Base-by-base conservation (phyloP, 2,888 invertebrate genomes). In the Cantharis rustica region DNA sequence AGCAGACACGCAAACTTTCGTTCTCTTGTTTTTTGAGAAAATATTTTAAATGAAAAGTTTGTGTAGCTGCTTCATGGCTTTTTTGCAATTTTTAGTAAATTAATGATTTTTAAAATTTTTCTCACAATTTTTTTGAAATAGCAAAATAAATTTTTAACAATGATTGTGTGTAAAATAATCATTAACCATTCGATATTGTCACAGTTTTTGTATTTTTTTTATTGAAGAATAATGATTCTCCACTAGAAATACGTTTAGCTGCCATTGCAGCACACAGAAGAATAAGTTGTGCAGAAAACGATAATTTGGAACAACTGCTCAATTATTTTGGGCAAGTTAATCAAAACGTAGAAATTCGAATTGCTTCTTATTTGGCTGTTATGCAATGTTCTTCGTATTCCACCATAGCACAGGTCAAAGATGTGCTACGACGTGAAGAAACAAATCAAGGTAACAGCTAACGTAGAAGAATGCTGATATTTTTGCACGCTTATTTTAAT, bases 381-480 rank as follows among this genome's bases (percentile, higher is more conserved):
- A 93, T 93, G 91, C 88, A 88, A 66, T 93, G 93, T 82, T 91
- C 92, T 0, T 89, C 89, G 71, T 89, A 90, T 80, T 88, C 88
- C n/a, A 86, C 90, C 2, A 85, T 93, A 10, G 87, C 89, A 61
- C 88, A 88, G 27, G 88, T 93, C 11, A 89, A 90, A 81, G 86
- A 88, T 26, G 85, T 89, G 0, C 86, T 92, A 4, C 85, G 87
- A 47, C 83, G 85, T 16, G 92, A 92, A 82, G 88, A 90, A 82
- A 89, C 90, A 17, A 91, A 91, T 84, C 93, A 93, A 90, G 91
- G 91, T 91, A 80, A 47, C 7, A 1, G 23, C 10, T 27, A 27
- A 27, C 26, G 10, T 27, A 2, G 10, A 27, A 27, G 16, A 61
- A 5, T 27, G 26, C 23, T 13, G 13, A 13, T 2, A 20, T 23